Percentiles rank a stretch among this genome's conserved stretches.
Evolutionary conservation across 30 jellyfish, hydroid and myxozoan species (phyloP).

Genomic region (Pelagia noctiluca): DNA sequence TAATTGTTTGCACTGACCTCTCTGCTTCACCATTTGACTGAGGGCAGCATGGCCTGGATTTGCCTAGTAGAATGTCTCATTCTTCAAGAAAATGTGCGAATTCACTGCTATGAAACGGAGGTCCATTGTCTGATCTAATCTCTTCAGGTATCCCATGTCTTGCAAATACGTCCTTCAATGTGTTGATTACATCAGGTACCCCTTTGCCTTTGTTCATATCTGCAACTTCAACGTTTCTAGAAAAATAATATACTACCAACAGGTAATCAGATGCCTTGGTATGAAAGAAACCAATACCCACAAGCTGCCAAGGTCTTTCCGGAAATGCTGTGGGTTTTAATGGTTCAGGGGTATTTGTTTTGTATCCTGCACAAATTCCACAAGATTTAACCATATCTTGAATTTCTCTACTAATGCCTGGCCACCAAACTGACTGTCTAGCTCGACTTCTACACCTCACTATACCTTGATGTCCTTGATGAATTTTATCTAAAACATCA

Average conservation of each 20-base stretch:
- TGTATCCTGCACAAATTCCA: conserved; percentile 30
- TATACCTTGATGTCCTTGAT: conserved; percentile 73
- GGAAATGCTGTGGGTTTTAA: conserved; percentile 47
- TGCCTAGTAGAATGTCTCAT: too few species aligned
- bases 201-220: conserved; percentile 45
- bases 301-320: conserved; percentile 60
- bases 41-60: too few species aligned
- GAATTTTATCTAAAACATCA: conserved; percentile 53
- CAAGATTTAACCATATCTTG: conserved; percentile 55
- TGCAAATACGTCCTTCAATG: too few species aligned
- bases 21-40: too few species aligned
- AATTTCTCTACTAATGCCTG: conserved; percentile 62
- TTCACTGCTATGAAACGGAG: too few species aligned
- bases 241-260: not conserved
- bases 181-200: too few species aligned
- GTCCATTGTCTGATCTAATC: conserved; percentile 46
- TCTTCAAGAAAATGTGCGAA: too few species aligned
- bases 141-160: too few species aligned
- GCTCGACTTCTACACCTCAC: conserved; percentile 52
- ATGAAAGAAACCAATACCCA: conserved; percentile 57
- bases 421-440: conserved; percentile 53
- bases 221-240: conserved; percentile 24
- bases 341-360: conserved; percentile 32
- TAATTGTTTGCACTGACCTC: conserved; percentile 60
- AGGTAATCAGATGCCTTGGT: conserved; percentile 15